Conservation (phyloP, 2,797 vertebrate genomes). For the Lacerta bilineata region DNA sequence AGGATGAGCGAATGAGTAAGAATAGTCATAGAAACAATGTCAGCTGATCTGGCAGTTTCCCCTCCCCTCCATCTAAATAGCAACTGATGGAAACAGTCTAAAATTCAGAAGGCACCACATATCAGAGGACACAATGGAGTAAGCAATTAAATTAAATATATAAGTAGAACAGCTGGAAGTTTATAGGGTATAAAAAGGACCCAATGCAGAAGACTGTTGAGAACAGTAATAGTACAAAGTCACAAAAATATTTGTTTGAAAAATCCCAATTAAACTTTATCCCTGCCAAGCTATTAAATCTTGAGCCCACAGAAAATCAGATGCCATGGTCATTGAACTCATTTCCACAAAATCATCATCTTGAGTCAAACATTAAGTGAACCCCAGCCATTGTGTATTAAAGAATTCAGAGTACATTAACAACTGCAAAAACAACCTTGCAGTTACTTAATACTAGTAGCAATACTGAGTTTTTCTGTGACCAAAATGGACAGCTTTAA, state of each 20-base stretch:
- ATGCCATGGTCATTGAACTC: not conserved
- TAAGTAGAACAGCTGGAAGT: not conserved
- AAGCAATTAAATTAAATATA: not conserved
- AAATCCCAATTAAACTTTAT: not conserved
- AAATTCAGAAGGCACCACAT: not conserved
- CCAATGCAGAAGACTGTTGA: not conserved
- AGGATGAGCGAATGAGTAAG: not conserved
- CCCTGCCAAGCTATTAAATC: not conserved
- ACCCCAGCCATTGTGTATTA: not conserved
- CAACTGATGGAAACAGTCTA: not conserved
- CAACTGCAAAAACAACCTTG: not conserved
- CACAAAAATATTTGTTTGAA: not conserved
- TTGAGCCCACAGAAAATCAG: not conserved
- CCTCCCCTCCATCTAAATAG: not conserved
- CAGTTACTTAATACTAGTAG: not conserved
- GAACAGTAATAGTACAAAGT: not conserved
- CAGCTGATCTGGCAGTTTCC: not conserved
- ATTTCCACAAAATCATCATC: not conserved
- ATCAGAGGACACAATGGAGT: not conserved
- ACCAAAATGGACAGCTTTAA: not conserved
- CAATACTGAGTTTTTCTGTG: not conserved
- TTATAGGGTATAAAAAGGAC: not conserved
- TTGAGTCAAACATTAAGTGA: slow-evolving; percentile 1
- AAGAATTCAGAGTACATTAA: not conserved
- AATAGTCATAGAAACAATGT: not conserved